Conservation (phyloP, 2,888 invertebrate genomes). For the Thymelicus sylvestris region DNA sequence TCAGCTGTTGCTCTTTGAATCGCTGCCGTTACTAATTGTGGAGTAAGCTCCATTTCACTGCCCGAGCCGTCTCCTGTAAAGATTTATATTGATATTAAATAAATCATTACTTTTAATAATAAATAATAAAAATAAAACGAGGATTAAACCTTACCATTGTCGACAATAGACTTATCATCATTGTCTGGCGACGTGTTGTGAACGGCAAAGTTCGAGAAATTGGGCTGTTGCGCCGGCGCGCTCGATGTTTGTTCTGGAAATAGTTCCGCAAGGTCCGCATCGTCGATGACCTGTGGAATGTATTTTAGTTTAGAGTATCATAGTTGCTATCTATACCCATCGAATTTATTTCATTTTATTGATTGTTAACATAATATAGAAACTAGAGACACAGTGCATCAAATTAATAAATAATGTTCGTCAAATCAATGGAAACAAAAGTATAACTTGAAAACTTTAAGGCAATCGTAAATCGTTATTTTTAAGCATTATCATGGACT, state of each 20-base stretch:
- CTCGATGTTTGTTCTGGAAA: conserved; percentile 88
- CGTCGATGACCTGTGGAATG: conserved; percentile 87
- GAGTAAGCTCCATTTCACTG: conserved; percentile 91
- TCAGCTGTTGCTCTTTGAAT: conserved; percentile 89
- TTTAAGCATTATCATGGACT: too few relatives aligned
- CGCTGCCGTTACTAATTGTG: conserved; percentile 90
- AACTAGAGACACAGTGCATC: too few relatives aligned
- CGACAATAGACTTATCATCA: conserved; percentile 79
- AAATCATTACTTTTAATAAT: conserved; percentile 3
- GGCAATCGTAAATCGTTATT: too few relatives aligned
- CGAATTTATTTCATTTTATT: neutral
- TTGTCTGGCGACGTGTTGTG: conserved; percentile 69
- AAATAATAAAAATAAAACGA: neutral
- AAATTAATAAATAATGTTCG: too few relatives aligned
- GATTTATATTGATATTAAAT: conserved; percentile 26
- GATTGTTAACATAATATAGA: neutral
- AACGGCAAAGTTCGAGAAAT: conserved; percentile 82
- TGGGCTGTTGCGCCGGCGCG: conserved; percentile 85
- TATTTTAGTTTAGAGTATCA: conserved; percentile 44
- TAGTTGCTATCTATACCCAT: conserved; percentile 8
- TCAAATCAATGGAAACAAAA: too few relatives aligned
- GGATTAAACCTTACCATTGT: conserved; percentile 67
- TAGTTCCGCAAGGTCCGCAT: conserved; percentile 91
- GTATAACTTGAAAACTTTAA: too few relatives aligned
- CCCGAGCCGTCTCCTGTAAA: conserved; percentile 86